These are phyloP conservation scores for Drosophila flavopinicola DNA, from an alignment of 2,888 invertebrate species.

Conservation along the genomic window DNA sequence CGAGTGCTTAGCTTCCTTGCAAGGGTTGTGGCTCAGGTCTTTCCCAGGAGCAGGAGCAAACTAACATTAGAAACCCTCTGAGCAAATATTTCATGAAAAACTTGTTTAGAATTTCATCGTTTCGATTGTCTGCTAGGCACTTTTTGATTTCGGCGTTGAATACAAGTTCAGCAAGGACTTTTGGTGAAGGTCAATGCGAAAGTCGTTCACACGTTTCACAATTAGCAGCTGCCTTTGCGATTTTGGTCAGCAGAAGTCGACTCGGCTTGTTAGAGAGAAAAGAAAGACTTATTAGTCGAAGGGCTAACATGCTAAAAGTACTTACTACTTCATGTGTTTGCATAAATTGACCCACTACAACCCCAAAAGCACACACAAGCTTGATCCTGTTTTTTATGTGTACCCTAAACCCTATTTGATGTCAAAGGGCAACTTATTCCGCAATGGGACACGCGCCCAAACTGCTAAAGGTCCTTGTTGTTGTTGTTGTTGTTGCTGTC, in stretches of 20 bases:
- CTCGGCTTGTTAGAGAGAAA: conserved; percentile 16
- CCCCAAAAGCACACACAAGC: conserved; percentile 20
- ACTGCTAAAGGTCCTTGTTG: conserved; percentile 16
- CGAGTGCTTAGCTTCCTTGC: conserved; percentile 41
- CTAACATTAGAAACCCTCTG: conserved; percentile 34
- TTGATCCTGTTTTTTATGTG: conserved; percentile 16
- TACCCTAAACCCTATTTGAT: conserved; percentile 42
- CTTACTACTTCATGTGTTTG: conserved; percentile 39
- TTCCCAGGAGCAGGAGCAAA: conserved; percentile 54
- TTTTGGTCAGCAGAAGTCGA: conserved; percentile 11
- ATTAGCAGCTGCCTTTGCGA: conserved; percentile 73
- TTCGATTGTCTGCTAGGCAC: conserved; percentile 23
- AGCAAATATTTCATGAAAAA: conserved; percentile 54
- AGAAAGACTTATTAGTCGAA: not conserved
- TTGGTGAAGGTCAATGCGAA: conserved; percentile 68
- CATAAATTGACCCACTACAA: conserved; percentile 55
- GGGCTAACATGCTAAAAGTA: not conserved
- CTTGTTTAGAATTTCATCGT: conserved; percentile 64
- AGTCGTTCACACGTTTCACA: conserved; percentile 76
- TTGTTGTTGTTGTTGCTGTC: conserved; percentile 12
- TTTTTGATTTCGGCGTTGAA: conserved; percentile 67
- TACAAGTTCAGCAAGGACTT: conserved; percentile 65
- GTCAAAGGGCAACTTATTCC: conserved; percentile 62
- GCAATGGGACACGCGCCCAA: conserved; percentile 71
- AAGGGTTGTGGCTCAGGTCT: conserved; percentile 67